phyloP scores from a whole-genome alignment of 2,888 invertebrate species.

The Balanococcus diminutus region DNA sequence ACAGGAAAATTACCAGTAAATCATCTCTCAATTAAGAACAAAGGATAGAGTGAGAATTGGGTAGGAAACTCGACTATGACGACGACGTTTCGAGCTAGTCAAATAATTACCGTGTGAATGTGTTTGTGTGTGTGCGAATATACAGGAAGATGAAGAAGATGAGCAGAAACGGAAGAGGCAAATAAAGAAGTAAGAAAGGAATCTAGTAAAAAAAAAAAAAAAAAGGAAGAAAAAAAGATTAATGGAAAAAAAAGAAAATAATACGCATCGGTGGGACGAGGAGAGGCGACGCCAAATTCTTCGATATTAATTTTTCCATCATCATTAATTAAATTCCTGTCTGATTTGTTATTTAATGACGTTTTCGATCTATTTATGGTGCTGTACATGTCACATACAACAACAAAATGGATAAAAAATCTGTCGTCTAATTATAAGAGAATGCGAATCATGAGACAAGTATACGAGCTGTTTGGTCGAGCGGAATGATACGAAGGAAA shows the following conservation, averaged over 20 bases:
- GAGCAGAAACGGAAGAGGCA: background rate
- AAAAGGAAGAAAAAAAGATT: background rate
- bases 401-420: no score
- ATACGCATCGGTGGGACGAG: background rate
- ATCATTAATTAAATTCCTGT: slow-evolving; percentile 26
- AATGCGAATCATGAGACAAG: background rate
- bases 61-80: no score
- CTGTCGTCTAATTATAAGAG: background rate
- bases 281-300: background rate
- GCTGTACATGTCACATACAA: no score
- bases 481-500: background rate
- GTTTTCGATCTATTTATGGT: background rate
- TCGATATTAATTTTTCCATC: background rate
- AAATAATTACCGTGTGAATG: background rate
- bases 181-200: background rate
- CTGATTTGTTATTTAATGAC: slow-evolving; percentile 25
- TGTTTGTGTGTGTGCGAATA: no score
- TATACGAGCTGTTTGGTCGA: background rate
- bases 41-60: no score
- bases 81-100: background rate
- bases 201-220: background rate
- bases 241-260: background rate
- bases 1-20: no score
- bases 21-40: no score
- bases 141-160: no score